Percentiles rank a stretch among this genome's conserved stretches.
phyloP scores from a whole-genome alignment of 2,113 vertebrate genomes.

The Pitta sordida region DNA sequence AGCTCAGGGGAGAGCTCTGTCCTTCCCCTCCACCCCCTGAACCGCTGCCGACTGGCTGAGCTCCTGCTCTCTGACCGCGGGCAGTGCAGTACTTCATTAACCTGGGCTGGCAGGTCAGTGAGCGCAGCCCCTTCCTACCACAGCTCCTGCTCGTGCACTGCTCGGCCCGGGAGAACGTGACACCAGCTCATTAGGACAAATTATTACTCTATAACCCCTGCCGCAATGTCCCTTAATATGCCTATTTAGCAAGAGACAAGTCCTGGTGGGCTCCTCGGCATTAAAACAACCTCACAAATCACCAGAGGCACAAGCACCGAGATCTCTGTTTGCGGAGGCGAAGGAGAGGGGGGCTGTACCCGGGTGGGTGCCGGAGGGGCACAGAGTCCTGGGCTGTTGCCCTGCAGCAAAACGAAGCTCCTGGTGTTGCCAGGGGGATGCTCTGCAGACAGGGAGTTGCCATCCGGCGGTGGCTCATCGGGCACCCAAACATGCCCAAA shows the following conservation, averaged over 20 bases:
- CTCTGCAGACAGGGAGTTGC: background rate
- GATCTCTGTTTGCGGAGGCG: rapidly evolving
- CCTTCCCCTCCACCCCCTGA: background rate
- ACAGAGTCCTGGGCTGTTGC: background rate
- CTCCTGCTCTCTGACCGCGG: slow-evolving; percentile 1
- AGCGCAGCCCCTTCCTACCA: slow-evolving; percentile 10
- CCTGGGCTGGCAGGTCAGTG: slow-evolving; percentile 31
- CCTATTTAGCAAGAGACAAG: slow-evolving; percentile 66
- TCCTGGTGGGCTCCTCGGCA: slow-evolving; percentile 57
- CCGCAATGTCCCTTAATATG: slow-evolving; percentile 63
- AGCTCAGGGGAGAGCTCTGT: background rate
- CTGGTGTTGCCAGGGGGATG: background rate
- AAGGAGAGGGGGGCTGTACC: background rate
- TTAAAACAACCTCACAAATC: slow-evolving; percentile 62
- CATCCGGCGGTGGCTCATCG: background rate
- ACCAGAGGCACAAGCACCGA: slow-evolving; percentile 18
- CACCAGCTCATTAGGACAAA: slow-evolving; percentile 62
- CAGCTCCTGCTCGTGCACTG: background rate
- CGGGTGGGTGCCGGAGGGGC: background rate
- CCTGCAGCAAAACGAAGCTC: background rate
- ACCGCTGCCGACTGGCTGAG: background rate
- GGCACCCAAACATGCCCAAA: background rate
- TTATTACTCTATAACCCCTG: slow-evolving; percentile 54
- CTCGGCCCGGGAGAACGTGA: slow-evolving; percentile 36
- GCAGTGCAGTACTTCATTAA: slow-evolving; percentile 25